Evolutionary conservation across 2,797 vertebrate genomes (phyloP).

Genomic region (Serranus cabrilla): DNA sequence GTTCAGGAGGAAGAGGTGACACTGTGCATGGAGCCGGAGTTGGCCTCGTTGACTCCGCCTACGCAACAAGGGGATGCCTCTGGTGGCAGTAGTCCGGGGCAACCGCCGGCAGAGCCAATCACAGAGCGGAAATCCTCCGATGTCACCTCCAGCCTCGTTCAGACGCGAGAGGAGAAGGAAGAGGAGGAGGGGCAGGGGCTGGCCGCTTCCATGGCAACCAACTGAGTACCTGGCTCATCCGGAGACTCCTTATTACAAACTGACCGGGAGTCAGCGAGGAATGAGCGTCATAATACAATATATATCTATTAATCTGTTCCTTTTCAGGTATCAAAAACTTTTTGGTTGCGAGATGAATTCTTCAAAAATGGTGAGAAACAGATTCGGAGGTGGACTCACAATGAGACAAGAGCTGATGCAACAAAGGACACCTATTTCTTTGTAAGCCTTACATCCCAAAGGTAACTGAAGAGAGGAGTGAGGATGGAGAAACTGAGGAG

Average conservation of each 20-base stretch:
- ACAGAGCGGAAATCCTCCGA: slow-evolving; percentile 92
- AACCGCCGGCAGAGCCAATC: slow-evolving; percentile 81
- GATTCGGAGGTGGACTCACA: slow-evolving; percentile 55
- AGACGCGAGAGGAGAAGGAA: slow-evolving; percentile 93
- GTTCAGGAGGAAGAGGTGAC: slow-evolving; percentile 92
- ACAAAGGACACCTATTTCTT: slow-evolving; percentile 78
- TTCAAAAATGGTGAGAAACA: slow-evolving; percentile 52
- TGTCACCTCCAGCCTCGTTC: slow-evolving; percentile 91
- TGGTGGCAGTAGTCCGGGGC: slow-evolving; percentile 90
- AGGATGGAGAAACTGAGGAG: slow-evolving; percentile 47
- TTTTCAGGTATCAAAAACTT: slow-evolving; percentile 85
- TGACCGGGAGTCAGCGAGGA: slow-evolving; percentile 67
- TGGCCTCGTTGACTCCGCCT: slow-evolving; percentile 90
- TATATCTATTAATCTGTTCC: slow-evolving; percentile 83
- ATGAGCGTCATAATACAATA: slow-evolving; percentile 76
- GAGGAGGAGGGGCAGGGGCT: slow-evolving; percentile 82
- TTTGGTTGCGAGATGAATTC: slow-evolving; percentile 64
- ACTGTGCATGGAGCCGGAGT: slow-evolving; percentile 93
- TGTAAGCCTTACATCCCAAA: slow-evolving; percentile 84
- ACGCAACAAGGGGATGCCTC: slow-evolving; percentile 92
- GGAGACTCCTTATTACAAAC: slow-evolving; percentile 72
- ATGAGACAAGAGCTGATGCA: slow-evolving; percentile 69
- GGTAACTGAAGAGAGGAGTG: slow-evolving; percentile 58
- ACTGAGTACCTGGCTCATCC: slow-evolving; percentile 77
- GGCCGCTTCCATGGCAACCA: slow-evolving; percentile 74